A percentile compares a stretch with the other conserved stretches of the same genome.
phyloP scores from a whole-genome alignment of 2,888 invertebrate genomes.

The Tholera decimalis region DNA sequence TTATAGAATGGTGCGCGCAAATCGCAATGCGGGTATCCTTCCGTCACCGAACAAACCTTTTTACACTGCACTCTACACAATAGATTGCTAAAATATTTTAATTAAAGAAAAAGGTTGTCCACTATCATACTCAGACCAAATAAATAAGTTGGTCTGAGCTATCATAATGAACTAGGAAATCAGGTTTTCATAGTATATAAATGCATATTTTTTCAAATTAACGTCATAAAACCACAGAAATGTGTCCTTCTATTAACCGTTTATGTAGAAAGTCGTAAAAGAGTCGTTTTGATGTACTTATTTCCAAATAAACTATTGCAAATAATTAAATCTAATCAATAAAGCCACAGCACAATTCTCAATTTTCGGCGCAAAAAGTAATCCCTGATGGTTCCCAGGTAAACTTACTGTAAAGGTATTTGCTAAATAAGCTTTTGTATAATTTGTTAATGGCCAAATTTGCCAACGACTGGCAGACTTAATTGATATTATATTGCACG shows the following conservation, averaged over 20 bases:
- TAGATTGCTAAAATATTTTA: constrained; percentile 1
- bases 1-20: constrained; percentile 54
- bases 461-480: constrained; percentile 6
- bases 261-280: constrained; percentile 8
- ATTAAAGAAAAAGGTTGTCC: background rate
- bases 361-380: constrained; percentile 10
- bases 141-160: too few species aligned
- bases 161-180: background rate
- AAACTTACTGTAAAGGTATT: constrained; percentile 6
- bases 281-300: constrained; percentile 7
- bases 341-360: background rate
- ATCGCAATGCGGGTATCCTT: constrained; percentile 65
- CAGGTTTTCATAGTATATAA: background rate
- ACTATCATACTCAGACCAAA: too few species aligned
- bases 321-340: constrained; percentile 2
- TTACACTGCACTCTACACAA: constrained; percentile 33
- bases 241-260: background rate
- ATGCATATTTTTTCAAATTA: background rate
- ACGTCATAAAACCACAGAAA: background rate
- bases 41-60: constrained; percentile 35
- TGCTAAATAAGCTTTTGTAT: constrained; percentile 16
- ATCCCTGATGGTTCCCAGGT: constrained; percentile 20
- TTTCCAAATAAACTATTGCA: constrained; percentile 13
- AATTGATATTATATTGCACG: constrained; percentile 34
- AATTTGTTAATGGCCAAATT: constrained; percentile 43